These are phyloP conservation scores for Nemotelus pantherinus DNA, from an alignment of 2,888 invertebrate genomes.

Conservation along the genomic window DNA sequence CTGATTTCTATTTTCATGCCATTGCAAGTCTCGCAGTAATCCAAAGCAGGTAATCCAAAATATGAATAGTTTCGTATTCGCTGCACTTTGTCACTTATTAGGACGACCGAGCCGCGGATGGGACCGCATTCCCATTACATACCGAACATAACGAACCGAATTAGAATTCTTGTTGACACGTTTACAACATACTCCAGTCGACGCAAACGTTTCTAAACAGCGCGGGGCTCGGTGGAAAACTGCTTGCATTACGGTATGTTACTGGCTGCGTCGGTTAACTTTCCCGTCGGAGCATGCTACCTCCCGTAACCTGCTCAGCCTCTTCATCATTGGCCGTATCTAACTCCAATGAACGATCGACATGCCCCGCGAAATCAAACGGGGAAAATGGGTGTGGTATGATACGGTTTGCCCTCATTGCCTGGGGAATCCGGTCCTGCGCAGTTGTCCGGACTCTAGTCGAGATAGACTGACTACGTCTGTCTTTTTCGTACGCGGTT, in stretches of 20 bases:
- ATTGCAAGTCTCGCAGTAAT: too few relatives aligned
- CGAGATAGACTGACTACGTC: not conserved
- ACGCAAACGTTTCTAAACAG: conserved; percentile 24
- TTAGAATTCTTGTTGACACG: not conserved
- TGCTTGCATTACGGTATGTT: conserved; percentile 4
- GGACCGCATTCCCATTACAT: not conserved
- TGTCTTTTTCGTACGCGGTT: not conserved
- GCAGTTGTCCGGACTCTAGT: not conserved
- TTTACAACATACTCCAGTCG: not conserved
- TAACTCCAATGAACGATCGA: not conserved
- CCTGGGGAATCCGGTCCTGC: not conserved
- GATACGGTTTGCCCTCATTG: not conserved
- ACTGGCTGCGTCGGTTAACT: conserved; percentile 3
- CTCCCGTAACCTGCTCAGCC: not conserved
- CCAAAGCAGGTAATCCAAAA: too few relatives aligned
- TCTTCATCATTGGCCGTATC: not conserved
- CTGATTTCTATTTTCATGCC: too few relatives aligned
- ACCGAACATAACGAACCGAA: not conserved
- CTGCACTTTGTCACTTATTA: not conserved
- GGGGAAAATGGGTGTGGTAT: conserved; percentile 29
- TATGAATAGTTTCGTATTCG: too few relatives aligned
- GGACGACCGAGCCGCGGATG: not conserved
- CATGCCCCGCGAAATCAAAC: not conserved
- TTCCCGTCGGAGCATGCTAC: conserved; percentile 18
- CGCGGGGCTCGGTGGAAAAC: conserved; percentile 38